Base-by-base conservation (phyloP, 2,888 invertebrate genomes). In the Bellardia bayeri region DNA sequence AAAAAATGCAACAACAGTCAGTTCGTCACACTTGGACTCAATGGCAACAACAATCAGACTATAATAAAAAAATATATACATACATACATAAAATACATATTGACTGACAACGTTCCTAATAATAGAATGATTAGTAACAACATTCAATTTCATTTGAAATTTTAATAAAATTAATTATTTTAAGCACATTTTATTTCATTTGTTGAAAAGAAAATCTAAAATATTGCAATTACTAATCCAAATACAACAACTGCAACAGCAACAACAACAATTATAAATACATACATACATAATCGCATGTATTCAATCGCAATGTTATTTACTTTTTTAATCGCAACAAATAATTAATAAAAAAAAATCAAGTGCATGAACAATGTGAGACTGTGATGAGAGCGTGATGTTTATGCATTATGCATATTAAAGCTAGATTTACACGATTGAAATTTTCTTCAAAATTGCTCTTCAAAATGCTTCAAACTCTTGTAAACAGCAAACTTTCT, bases 101-200 rank as follows among this genome's bases (percentile, higher is more conserved):
- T 49, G 64, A 66, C 8, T 79, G 66, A 74, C 68, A 85, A 80
- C 51, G 4, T 30, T 69, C 23, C 82, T 86, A 86, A 82, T 75
- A 71, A 75, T 79, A 86, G 82, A 79, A 71, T 16, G 69, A 87
- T 80, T 76, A 80, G 61, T 58, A 75, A 68, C 42, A 58, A 63
- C 58, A 74, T 75, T 49, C 49, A 58, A 66, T 40, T 51, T 68
- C 30, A 72, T 58, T 72, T 64, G 49, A 72, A 69, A 37, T 49
- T n/a, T 51, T 14, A 8, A 51, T 23, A 51, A 40, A 66, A 78
- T 58, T 64, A 72, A 56, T 78, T 37, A 83, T 56, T 71, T 78
- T 49, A 6, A 69, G n/a, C 61, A 45, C 54, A 69, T 40, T 68
- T 66, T 56, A 30, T 23, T 56, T 23, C 7, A 56, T 54, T 56